These are phyloP conservation scores for Timema cristinae DNA, from an alignment of 2,888 invertebrate species.

Conservation along the genomic window DNA sequence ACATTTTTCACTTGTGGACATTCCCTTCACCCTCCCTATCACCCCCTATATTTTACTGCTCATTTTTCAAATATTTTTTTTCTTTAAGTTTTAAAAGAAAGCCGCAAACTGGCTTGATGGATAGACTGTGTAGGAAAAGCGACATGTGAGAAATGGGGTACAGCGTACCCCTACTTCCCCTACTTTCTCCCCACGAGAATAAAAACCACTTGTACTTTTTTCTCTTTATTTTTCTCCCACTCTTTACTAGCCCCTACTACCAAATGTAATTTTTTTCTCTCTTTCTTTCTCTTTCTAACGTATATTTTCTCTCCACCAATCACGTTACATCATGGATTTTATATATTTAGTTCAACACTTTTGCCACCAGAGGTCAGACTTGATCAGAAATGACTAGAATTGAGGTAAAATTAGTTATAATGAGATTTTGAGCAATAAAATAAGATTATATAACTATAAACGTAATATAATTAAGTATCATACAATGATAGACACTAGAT, in stretches of 20 bases:
- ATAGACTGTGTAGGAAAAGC: slow-evolving; percentile 26
- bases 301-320: slow-evolving; percentile 38
- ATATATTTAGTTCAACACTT: slow-evolving; percentile 24
- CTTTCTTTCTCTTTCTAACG: slow-evolving; percentile 41
- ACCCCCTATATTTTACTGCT: not conserved
- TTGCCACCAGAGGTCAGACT: slow-evolving; percentile 27
- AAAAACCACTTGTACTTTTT: slow-evolving; percentile 13
- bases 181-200: slow-evolving; percentile 24
- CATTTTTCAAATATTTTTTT: not conserved
- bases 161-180: slow-evolving; percentile 29
- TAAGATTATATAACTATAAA: too few species aligned
- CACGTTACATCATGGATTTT: slow-evolving; percentile 22
- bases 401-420: not conserved
- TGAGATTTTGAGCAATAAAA: too few species aligned
- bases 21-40: too few species aligned
- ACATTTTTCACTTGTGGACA: slow-evolving; percentile 5
- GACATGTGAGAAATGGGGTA: slow-evolving; percentile 29
- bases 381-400: slow-evolving; percentile 17
- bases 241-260: slow-evolving; percentile 27
- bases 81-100: slow-evolving; percentile 23
- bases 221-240: slow-evolving; percentile 30
- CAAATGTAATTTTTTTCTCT: slow-evolving; percentile 34
- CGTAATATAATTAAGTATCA: too few species aligned
- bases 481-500: too few species aligned
- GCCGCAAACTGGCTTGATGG: slow-evolving; percentile 25